These are phyloP conservation scores for Drosophila limbata DNA, from an alignment of 2,888 invertebrate genomes.

Conservation along the genomic window DNA sequence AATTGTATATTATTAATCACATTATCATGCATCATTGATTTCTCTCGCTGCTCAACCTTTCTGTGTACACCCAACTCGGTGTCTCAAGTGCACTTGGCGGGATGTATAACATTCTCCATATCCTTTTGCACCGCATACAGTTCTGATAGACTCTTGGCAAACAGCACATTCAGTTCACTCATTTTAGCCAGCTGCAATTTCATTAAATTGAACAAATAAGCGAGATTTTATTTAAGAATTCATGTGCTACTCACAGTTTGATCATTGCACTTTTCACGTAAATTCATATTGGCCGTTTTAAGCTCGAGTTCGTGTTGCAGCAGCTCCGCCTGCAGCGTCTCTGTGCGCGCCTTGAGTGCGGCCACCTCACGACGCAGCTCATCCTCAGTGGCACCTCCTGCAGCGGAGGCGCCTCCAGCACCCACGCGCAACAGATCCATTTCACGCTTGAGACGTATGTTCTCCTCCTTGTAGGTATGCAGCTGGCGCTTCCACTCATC, in stretches of 20 bases:
- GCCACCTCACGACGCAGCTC: slow-evolving; percentile 91
- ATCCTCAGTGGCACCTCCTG: slow-evolving; percentile 88
- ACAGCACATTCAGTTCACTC: slow-evolving; percentile 83
- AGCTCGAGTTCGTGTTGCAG: slow-evolving; percentile 94
- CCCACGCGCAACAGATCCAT: slow-evolving; percentile 89
- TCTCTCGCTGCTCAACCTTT: slow-evolving; percentile 69
- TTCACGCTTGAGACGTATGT: slow-evolving; percentile 92
- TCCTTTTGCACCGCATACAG: slow-evolving; percentile 85
- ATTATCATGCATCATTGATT: neutral
- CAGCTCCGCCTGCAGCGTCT: slow-evolving; percentile 92
- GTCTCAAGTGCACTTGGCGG: slow-evolving; percentile 85
- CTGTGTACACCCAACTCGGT: slow-evolving; percentile 81
- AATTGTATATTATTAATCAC: neutral
- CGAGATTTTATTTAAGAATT: neutral
- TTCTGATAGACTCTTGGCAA: slow-evolving; percentile 84
- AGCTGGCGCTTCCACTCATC: slow-evolving; percentile 99
- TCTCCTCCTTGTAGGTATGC: slow-evolving; percentile 96
- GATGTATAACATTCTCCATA: slow-evolving; percentile 85
- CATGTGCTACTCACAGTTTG: slow-evolving; percentile 88
- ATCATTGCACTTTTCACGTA: slow-evolving; percentile 87
- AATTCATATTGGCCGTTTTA: slow-evolving; percentile 86
- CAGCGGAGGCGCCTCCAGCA: slow-evolving; percentile 86
- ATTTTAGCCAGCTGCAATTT: slow-evolving; percentile 82
- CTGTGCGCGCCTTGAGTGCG: slow-evolving; percentile 91
- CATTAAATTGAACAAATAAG: neutral